Base-by-base conservation (phyloP, 1,140 invertebrate genomes). In the Brachionus angularis region DNA sequence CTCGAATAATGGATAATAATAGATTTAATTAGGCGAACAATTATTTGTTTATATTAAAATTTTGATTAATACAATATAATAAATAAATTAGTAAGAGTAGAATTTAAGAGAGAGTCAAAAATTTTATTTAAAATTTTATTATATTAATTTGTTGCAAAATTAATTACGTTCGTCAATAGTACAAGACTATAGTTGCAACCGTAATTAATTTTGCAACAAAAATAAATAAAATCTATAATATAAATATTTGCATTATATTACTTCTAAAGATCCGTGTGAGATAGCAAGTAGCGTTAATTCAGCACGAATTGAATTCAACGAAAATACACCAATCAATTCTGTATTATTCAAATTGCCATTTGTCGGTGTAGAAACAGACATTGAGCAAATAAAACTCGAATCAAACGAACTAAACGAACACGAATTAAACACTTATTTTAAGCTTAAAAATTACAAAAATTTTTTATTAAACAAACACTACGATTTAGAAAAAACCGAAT, bases 231-330 rank as follows among this genome's bases (percentile, higher is more conserved):
- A 29, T 52, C 12, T 52, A 52, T 29, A 52, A 29, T 23, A 29
- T 27, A 52, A 29, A 5, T 52, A 14, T 29, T 27, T 5, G 14
- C 23, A 29, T 14, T n/a, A 29, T 29, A 25, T 52, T 23, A 29
- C 31, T 52, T 23, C 27, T 39, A 36, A 23, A 58, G 53, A 58
- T 58, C 53, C 53, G 53, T 67, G 62, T 67, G 42, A 67, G 21
- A 46, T 67, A 21, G 47, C 34, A n/a, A 67, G 23, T 12, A 29
- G 39, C 23, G 29, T 34, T 23, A 67, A 67, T 31, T 58, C 62
- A 16, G 39, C 39, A 10, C 39, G 16, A 21, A 29, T 67, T 14
- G 5, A 67, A 42, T 67, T 67, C 39, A 42, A 67, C 29, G 62
- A 67, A 27, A 50, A 67, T 46, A 42, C 47, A 5, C 21, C 8